These are phyloP conservation scores for Phalanger gymnotis DNA, from an alignment of 2,797 vertebrate genomes.

Conservation along the genomic window DNA sequence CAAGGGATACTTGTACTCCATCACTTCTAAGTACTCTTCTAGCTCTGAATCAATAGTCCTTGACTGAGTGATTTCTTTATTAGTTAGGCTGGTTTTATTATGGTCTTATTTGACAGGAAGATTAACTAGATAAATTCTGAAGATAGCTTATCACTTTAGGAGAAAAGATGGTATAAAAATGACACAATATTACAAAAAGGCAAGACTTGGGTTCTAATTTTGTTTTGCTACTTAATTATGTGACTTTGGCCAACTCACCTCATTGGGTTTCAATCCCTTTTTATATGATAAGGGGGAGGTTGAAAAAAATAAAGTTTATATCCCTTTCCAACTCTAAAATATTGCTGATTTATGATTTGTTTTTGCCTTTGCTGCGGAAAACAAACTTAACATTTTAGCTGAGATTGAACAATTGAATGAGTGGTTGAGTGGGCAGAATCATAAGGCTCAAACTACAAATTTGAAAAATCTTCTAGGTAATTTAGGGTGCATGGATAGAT, in stretches of 20 bases:
- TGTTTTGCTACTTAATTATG: neutral
- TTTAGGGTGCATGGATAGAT: neutral
- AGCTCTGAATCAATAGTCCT: neutral
- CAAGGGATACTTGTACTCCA: neutral
- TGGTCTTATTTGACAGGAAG: neutral
- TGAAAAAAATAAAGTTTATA: neutral
- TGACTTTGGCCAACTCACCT: neutral
- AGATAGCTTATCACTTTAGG: neutral
- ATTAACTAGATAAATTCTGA: neutral
- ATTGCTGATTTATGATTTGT: neutral
- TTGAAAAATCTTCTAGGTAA: neutral
- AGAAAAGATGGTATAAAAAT: neutral
- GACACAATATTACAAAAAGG: too few species aligned
- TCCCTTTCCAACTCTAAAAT: neutral
- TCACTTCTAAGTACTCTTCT: neutral
- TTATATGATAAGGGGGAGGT: neutral
- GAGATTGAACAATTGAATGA: neutral
- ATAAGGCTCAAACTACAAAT: neutral
- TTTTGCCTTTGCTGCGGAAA: neutral
- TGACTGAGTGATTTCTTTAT: neutral
- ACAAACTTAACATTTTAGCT: neutral
- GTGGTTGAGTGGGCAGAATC: neutral
- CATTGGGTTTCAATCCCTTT: neutral
- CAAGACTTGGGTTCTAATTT: neutral
- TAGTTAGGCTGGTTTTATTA: neutral